phyloP scores from a whole-genome alignment of 1,140 invertebrate species.

The Camponotus pennsylvanicus region DNA sequence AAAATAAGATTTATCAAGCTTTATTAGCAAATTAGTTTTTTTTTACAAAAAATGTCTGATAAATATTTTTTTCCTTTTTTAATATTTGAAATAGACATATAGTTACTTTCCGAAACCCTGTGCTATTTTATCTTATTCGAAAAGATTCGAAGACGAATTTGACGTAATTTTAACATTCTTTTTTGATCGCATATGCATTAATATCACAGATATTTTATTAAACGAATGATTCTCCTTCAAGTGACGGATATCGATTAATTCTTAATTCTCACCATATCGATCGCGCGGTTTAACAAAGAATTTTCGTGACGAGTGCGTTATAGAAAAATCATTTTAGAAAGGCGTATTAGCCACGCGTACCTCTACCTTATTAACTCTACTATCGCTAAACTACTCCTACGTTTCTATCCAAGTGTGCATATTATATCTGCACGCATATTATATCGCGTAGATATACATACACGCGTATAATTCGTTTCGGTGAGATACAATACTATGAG shows the following conservation, averaged over 20 bases:
- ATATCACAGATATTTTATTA: not conserved
- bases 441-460: constrained; percentile 38
- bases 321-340: constrained; percentile 77
- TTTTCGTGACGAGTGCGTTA: constrained; percentile 71
- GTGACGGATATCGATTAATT: constrained; percentile 25
- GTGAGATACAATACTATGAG: constrained; percentile 72
- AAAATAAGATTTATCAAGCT: no score
- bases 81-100: no score
- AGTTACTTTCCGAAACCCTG: no score
- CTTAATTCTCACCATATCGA: constrained; percentile 50
- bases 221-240: constrained; percentile 14
- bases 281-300: constrained; percentile 66
- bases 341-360: constrained; percentile 69
- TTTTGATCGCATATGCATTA: not conserved
- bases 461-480: constrained; percentile 69
- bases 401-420: constrained; percentile 20
- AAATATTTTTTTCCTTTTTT: no score
- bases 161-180: not conserved
- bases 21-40: no score
- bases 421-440: constrained; percentile 45
- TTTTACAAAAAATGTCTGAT: no score
- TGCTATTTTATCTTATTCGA: no score
- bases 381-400: constrained; percentile 26
- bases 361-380: constrained; percentile 17
- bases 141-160: not conserved